phyloP scores from a whole-genome alignment of 92 coral and sea anemone species.

The Bergia puertoricense region DNA sequence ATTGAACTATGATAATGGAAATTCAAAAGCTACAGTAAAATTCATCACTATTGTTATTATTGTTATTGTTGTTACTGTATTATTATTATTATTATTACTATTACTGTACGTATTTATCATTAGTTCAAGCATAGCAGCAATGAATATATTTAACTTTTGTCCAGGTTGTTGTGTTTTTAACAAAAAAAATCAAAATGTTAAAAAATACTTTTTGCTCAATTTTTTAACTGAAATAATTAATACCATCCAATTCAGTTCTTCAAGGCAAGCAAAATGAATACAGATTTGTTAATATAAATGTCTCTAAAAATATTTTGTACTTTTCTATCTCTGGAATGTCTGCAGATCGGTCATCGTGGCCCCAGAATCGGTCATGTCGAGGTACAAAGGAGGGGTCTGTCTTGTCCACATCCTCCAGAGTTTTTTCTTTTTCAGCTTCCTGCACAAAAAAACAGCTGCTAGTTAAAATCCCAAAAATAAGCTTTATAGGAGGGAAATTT shows the following conservation, averaged over 20 bases:
- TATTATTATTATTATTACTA: too few relatives aligned
- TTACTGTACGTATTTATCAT: too few relatives aligned
- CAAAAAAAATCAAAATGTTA: too few relatives aligned
- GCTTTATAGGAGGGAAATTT: too few relatives aligned
- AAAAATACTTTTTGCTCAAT: not conserved
- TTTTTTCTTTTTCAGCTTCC: conserved; percentile 34
- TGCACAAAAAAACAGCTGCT: not conserved
- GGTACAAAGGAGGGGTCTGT: conserved; percentile 79
- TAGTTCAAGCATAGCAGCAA: too few relatives aligned
- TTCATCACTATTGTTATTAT: too few relatives aligned
- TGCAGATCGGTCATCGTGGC: conserved; percentile 89
- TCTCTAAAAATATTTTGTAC: conserved; percentile 31
- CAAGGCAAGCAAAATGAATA: not conserved
- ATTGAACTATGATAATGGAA: too few relatives aligned
- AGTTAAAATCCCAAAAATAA: too few relatives aligned
- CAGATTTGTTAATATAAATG: not conserved
- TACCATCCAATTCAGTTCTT: not conserved
- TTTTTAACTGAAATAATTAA: not conserved
- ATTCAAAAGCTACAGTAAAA: too few relatives aligned
- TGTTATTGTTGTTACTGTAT: too few relatives aligned
- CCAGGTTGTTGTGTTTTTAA: too few relatives aligned
- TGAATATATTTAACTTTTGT: too few relatives aligned
- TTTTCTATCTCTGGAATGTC: conserved; percentile 76
- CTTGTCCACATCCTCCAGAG: conserved; percentile 38
- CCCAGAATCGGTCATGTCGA: conserved; percentile 81